Base-by-base conservation (phyloP, 2,888 invertebrate genomes). In the Pollenia angustigena region DNA sequence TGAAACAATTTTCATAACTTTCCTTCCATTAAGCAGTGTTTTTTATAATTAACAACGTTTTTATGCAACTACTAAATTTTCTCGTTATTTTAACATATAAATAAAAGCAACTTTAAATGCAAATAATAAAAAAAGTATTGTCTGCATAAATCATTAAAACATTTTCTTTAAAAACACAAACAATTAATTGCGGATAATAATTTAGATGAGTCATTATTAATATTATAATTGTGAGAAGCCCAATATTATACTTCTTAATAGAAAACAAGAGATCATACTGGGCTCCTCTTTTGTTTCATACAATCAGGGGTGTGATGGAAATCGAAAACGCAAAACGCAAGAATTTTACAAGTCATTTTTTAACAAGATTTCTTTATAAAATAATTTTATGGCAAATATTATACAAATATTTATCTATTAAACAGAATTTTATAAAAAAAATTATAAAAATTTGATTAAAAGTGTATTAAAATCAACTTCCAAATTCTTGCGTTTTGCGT, bases 171-270 rank as follows among this genome's bases (percentile, higher is more conserved):
- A 60, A 71, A 44, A 42, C 60, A 69, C 23, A 60, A 69, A 60
- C 60, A 79, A 60, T 69, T 69, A 50, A 42, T 69, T 60, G 50
- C 42, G 58, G 44, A 46, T 56, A n/a, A 10, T 42, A 23, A 12
- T 56, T 46, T 10, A 32, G 58, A 60, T 69, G 69, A 80, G 16
- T 80, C 71, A 80, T 69, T 44, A 69, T 69, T 60, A 42, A 44
- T 69, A 32, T 69, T 44, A 69, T 69, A 42, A 50, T 52, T 69
- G 18, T 44, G 62, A 32, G 52, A 8, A 23, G 52, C 2, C 50
- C 48, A 11, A 10, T 42, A 42, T 10, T 52, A 11, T 14, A n/a
- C 56, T n/a, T 7, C 32, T 54, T 7, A 9, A 48, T 66, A 54
- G 11, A 8, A 7, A 56, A 40, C n/a, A 46, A 40, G 10, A 32